Base-by-base conservation (phyloP, 1,140 invertebrate species). In the Coboldia fuscipes region DNA sequence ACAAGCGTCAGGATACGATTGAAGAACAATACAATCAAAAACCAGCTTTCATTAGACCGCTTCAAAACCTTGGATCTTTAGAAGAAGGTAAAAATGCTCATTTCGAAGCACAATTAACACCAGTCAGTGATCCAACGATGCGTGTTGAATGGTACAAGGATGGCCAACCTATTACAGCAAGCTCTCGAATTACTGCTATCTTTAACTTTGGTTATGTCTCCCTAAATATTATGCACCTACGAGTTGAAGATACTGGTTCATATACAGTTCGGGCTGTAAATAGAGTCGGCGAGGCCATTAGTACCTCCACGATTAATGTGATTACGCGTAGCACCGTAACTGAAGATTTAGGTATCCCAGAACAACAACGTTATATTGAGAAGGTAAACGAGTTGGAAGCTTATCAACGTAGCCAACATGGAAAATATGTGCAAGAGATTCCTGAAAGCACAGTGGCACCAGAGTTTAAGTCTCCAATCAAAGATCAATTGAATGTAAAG, bases 171-270 rank as follows among this genome's bases (percentile, higher is more conserved):
- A 84, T 92, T 43, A 90, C 83, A 62, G 76, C 81, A 54, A 94
- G 88, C 59, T 89, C 85, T 52, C 70, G 90, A 61, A 93, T 93
- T 55, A 86, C 80, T 46, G 84, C 85, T 47, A 84, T 86, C 60
- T 90, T 90, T 68, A 96, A 94, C 67, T 96, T 97, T 71, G 89
- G 90, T 54, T 94, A 93, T 67, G 88, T 97, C 59, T 85, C 85
- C 58, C 73, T 97, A 42, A 93, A 94, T 61, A 94, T 98, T 56
- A 70, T 92, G 71, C 89, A 93, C 71, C 75, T 94, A 64, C 78
- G 88, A 60, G 70, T 73, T 65, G 84, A 90, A 73, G 85, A 92
- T 72, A 72, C 75, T 44, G 86, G 86, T 63, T 74, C 76, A 50
- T 92, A 92, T 47, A 85, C 81, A 44, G 80, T 84, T 42, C 72